phyloP scores from a whole-genome alignment of 2,113 vertebrate species.

The Macrotus californicus region DNA sequence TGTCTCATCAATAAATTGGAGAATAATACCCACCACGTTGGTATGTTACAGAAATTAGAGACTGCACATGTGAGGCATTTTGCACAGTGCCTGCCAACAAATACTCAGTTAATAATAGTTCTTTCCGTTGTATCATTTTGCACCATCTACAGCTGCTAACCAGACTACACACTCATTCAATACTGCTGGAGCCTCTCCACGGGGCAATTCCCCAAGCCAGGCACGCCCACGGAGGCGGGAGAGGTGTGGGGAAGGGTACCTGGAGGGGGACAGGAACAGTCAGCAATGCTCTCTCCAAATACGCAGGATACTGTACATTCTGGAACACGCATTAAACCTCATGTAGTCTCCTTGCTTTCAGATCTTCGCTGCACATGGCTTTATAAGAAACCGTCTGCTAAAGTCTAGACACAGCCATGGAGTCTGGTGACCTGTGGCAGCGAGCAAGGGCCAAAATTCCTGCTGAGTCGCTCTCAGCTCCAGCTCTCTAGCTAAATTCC shows the following conservation, averaged over 20 bases:
- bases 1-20: background rate
- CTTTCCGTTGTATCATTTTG: background rate
- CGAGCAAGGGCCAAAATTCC: background rate
- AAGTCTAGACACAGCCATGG: background rate
- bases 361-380: background rate
- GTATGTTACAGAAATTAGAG: background rate
- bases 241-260: background rate
- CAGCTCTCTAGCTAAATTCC: background rate
- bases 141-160: background rate
- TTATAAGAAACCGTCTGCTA: background rate
- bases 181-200: background rate
- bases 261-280: accelerated
- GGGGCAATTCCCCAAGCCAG: background rate
- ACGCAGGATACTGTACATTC: background rate
- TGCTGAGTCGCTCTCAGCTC: background rate
- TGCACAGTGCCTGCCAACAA: background rate
- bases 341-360: background rate
- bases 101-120: background rate
- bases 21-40: background rate
- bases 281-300: background rate
- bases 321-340: background rate
- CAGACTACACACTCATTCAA: background rate
- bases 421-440: background rate
- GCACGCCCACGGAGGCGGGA: background rate
- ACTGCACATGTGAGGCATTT: background rate